These are phyloP conservation scores for Cheiracanthium punctorium DNA, from an alignment of 2,888 invertebrate species.

Conservation along the genomic window DNA sequence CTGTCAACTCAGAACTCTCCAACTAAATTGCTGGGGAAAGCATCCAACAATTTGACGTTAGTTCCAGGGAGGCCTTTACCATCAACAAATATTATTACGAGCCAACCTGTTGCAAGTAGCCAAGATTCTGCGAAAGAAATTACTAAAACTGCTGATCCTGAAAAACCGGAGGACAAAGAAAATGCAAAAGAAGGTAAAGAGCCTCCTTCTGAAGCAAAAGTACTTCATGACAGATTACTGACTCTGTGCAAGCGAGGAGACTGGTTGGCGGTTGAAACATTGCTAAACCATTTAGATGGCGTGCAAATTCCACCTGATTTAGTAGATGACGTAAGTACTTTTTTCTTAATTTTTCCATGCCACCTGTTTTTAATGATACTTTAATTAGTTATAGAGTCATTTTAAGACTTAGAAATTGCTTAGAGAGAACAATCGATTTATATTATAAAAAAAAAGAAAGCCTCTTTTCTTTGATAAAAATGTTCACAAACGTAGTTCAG, in stretches of 20 bases:
- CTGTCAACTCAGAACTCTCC: conserved; percentile 29
- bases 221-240: conserved; percentile 44
- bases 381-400: too few species aligned
- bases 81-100: conserved; percentile 6
- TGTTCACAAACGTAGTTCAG: too few species aligned
- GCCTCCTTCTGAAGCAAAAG: conserved; percentile 23
- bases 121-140: conserved; percentile 5
- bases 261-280: conserved; percentile 72
- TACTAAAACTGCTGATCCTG: conserved; percentile 5
- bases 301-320: conserved; percentile 48
- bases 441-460: too few species aligned
- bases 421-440: too few species aligned
- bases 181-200: conserved; percentile 28
- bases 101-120: conserved; percentile 3
- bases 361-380: too few species aligned
- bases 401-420: too few species aligned
- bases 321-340: conserved; percentile 57
- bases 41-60: conserved; percentile 1
- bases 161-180: neutral
- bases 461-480: too few species aligned
- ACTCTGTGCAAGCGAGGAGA: conserved; percentile 69
- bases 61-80: conserved; percentile 45
- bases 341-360: too few species aligned
- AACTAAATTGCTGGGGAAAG: conserved; percentile 36
- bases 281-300: conserved; percentile 71